Conservation (phyloP, 2,888 invertebrate genomes). For the Oscheius sp. region DNA sequence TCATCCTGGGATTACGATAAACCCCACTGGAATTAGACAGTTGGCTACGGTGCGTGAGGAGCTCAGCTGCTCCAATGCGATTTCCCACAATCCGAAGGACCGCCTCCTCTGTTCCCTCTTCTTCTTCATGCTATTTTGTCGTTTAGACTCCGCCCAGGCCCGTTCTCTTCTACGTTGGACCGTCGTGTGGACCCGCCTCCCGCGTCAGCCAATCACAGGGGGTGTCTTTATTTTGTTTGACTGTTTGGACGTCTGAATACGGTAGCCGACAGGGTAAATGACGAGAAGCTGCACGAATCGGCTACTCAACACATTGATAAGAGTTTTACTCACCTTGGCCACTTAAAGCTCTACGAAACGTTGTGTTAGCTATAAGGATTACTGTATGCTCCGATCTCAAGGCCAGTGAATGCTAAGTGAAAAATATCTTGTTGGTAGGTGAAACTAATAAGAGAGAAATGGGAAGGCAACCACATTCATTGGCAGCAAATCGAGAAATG, state of each 20-base stretch:
- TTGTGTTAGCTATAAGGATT: background rate
- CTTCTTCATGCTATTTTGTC: constrained; percentile 5
- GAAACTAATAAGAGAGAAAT: background rate
- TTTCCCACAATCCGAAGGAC: constrained; percentile 33
- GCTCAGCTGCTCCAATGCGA: constrained; percentile 38
- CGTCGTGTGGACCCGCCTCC: constrained; percentile 6
- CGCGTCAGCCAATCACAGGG: constrained; percentile 15
- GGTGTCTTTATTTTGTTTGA: constrained; percentile 22
- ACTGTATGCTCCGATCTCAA: background rate
- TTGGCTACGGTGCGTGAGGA: constrained; percentile 33
- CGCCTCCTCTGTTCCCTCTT: constrained; percentile 27
- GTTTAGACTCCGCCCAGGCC: constrained; percentile 11
- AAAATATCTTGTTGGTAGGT: background rate
- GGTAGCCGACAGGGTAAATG: constrained; percentile 9
- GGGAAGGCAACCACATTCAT: constrained; percentile 5
- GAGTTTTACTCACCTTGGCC: background rate
- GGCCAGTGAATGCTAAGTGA: no score
- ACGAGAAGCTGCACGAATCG: constrained; percentile 21
- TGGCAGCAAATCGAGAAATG: constrained; percentile 25
- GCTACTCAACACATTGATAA: constrained; percentile 1
- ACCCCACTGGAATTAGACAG: constrained; percentile 36
- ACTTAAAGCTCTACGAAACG: background rate
- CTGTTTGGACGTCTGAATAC: constrained; percentile 15
- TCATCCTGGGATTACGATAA: constrained; percentile 36
- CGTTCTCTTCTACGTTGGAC: constrained; percentile 17